Percentiles rank a stretch among this genome's conserved stretches.
phyloP scores from a whole-genome alignment of 2,888 invertebrate genomes.

The Eurytoma adleriae region DNA sequence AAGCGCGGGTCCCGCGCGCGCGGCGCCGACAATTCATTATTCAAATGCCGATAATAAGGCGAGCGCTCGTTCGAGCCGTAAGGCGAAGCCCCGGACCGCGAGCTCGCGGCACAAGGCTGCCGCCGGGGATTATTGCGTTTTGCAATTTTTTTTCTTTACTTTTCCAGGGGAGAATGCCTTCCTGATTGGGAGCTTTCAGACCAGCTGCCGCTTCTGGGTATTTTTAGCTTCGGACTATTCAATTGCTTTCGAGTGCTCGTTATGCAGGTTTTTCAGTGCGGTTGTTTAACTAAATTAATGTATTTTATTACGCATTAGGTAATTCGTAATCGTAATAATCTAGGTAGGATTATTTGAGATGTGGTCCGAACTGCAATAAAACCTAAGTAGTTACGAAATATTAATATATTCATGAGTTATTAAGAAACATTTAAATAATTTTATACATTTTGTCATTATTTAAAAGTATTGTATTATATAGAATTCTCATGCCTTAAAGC shows the following conservation, averaged over 20 bases:
- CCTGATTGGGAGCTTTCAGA: slow-evolving; percentile 35
- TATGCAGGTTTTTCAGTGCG: not conserved
- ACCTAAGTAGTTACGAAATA: too few relatives aligned
- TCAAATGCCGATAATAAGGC: slow-evolving; percentile 57
- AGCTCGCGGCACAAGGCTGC: not conserved
- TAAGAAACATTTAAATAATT: too few relatives aligned
- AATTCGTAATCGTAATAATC: too few relatives aligned
- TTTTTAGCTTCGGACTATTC: slow-evolving; percentile 10
- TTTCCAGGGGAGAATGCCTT: slow-evolving; percentile 37
- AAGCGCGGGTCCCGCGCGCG: not conserved
- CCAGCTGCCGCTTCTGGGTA: slow-evolving; percentile 5
- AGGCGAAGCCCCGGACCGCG: not conserved
- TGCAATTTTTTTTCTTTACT: slow-evolving; percentile 21
- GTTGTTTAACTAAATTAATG: too few relatives aligned
- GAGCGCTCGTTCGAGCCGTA: slow-evolving; percentile 41
- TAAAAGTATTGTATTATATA: too few relatives aligned
- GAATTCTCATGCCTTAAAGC: too few relatives aligned
- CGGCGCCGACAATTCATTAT: slow-evolving; percentile 50
- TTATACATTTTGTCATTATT: too few relatives aligned
- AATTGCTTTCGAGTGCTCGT: not conserved
- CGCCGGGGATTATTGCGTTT: slow-evolving; percentile 39
- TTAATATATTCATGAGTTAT: too few relatives aligned
- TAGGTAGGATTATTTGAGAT: too few relatives aligned
- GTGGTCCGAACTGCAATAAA: too few relatives aligned
- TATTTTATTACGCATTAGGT: too few relatives aligned